These are phyloP conservation scores for Drosophila anomalata DNA, from an alignment of 2,888 invertebrate species.

Conservation along the genomic window DNA sequence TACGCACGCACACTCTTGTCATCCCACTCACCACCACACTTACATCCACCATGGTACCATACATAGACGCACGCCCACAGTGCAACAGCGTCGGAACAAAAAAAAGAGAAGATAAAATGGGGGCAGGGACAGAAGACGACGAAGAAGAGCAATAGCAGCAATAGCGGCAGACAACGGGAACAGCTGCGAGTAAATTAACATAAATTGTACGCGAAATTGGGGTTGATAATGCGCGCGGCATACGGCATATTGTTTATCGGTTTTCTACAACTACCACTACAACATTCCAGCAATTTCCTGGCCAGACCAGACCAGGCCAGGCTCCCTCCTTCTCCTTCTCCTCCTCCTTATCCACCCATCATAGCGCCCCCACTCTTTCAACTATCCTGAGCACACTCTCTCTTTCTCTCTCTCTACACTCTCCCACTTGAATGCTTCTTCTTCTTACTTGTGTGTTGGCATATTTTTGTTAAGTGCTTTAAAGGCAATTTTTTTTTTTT, in stretches of 20 bases:
- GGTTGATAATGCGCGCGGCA: slow-evolving; percentile 47
- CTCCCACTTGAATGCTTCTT: slow-evolving; percentile 22
- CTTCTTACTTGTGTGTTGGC: slow-evolving; percentile 52
- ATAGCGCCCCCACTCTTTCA: background rate
- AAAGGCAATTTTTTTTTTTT: slow-evolving; percentile 17
- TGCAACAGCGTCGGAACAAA: slow-evolving; percentile 42
- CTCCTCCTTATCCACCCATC: background rate
- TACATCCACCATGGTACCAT: slow-evolving; percentile 9
- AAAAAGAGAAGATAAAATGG: slow-evolving; percentile 53
- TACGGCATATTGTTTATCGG: slow-evolving; percentile 48
- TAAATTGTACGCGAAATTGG: slow-evolving; percentile 43
- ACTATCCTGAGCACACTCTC: slow-evolving; percentile 7
- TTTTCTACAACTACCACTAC: slow-evolving; percentile 28
- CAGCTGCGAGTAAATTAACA: slow-evolving; percentile 35
- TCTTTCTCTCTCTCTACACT: slow-evolving; percentile 13
- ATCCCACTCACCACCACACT: slow-evolving; percentile 10
- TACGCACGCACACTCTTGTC: slow-evolving; percentile 13
- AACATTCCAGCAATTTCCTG: slow-evolving; percentile 64
- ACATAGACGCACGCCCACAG: slow-evolving; percentile 39
- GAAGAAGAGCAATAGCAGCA: slow-evolving; percentile 14
- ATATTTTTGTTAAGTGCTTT: slow-evolving; percentile 44
- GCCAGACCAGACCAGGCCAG: slow-evolving; percentile 14
- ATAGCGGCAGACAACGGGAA: slow-evolving; percentile 28
- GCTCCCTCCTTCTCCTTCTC: background rate
- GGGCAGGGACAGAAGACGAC: slow-evolving; percentile 41